Conservation (phyloP, 2,888 invertebrate genomes). For the Pherbina coryleti region DNA sequence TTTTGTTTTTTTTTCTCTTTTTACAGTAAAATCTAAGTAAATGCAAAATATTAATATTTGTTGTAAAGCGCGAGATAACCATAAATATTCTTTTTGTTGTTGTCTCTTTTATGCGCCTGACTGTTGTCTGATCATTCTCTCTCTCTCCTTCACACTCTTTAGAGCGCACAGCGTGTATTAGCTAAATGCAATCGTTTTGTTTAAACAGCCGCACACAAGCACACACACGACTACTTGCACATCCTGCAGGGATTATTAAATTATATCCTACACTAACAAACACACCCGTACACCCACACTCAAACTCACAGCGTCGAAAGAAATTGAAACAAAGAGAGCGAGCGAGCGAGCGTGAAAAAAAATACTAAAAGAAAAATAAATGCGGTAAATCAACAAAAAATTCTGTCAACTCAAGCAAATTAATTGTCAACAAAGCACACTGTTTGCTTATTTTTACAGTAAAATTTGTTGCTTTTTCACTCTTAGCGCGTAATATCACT, state of each 20-base stretch:
- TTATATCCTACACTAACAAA: not conserved
- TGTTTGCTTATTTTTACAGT: conserved; percentile 31
- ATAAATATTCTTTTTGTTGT: not conserved
- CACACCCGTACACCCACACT: not conserved
- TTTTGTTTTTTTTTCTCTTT: not conserved
- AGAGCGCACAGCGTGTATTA: not conserved
- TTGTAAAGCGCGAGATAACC: conserved; percentile 2
- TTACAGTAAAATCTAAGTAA: not conserved
- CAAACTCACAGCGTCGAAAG: not conserved
- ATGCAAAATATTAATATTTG: conserved; percentile 32
- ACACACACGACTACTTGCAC: not conserved
- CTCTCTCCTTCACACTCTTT: not conserved
- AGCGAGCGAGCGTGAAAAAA: not conserved
- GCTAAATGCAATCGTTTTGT: not conserved
- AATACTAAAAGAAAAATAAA: not conserved
- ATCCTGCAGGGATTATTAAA: conserved; percentile 26
- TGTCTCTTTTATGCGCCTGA: not conserved
- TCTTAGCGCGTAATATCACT: not conserved
- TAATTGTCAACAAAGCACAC: conserved; percentile 33
- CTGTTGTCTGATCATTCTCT: not conserved
- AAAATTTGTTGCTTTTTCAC: conserved; percentile 5
- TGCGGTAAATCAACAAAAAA: conserved; percentile 34
- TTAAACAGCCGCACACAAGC: not conserved
- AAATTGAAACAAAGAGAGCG: not conserved
- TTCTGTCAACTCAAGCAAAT: conserved; percentile 35